Base-by-base conservation (phyloP, 1,140 invertebrate species). In the Cardiocondyla obscurior region DNA sequence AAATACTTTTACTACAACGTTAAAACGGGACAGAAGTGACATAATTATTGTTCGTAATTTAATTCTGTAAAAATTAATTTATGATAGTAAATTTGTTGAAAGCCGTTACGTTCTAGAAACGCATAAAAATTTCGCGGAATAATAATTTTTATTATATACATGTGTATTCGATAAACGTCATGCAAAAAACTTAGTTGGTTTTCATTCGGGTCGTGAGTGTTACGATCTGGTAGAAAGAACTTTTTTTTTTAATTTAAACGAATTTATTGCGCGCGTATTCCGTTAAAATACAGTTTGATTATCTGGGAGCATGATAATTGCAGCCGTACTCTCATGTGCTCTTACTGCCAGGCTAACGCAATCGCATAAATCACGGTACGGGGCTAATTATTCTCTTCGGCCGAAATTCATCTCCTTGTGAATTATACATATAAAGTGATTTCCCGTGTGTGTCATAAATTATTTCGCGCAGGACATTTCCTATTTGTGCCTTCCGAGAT, bases 391-490 rank as follows among this genome's bases (percentile, higher is more conserved):
- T 79, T 79, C 74, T 79, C 74, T 67, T 79, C 62, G 74, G 74
- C 8, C 62, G 62, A 79, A 79, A 79, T 79, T 67, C 74, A 69
- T 79, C 62, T 79, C 62, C 74, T 79, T 79, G 74, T 79, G 62
- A 79, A 79, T 79, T 79, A 79, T 79, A 79, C 74, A 79, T 69
- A 79, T 79, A 79, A 79, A 79, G 33, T 49, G 36, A 79, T 79
- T 79, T 79, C 74, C 74, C 74, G 62, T 42, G 74, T 79, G 62
- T 64, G 49, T 79, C 49, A 79, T 79, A 79, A 79, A 79, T 79
- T 79, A 79, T 79, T 79, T 67, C 62, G 10, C 25, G 46, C 49
- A 53, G 53, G 74, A 79, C 74, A 55, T 79, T 79, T 79, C 62
- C 74, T 69, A n/a, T 36, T 67, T 3, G 33, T 42, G 22, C 8